Percentiles rank a stretch among this genome's conserved stretches.
These are phyloP conservation scores for Hypocryptadius cinnamomeus DNA, from an alignment of 2,113 vertebrate genomes.

Conservation along the genomic window DNA sequence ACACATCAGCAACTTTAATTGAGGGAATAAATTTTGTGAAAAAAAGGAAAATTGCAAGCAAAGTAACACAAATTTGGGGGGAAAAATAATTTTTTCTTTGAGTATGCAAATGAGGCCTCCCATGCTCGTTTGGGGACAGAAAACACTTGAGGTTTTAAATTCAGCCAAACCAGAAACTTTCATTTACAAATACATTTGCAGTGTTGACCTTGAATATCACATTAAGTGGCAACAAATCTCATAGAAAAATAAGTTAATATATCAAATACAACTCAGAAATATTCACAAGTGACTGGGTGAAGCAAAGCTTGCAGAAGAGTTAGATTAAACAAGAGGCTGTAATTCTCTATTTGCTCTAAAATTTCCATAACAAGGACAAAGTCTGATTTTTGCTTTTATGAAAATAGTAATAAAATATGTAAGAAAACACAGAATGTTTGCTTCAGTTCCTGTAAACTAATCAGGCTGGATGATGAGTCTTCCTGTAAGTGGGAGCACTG, in stretches of 20 bases:
- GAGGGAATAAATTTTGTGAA: neutral
- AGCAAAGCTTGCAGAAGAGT: neutral
- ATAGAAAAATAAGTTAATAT: neutral
- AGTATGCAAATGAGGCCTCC: neutral
- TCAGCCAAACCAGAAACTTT: neutral
- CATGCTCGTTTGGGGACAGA: neutral
- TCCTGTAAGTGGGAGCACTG: constrained; percentile 7
- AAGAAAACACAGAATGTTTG: neutral
- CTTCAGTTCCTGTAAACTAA: neutral
- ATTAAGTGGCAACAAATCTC: neutral
- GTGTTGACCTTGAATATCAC: neutral
- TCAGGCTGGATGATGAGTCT: neutral
- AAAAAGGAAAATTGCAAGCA: neutral
- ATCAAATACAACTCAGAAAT: neutral
- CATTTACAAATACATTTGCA: neutral
- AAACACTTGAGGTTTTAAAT: neutral
- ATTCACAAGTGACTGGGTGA: neutral
- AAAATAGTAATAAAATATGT: neutral
- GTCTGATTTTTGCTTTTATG: neutral
- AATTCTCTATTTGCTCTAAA: neutral
- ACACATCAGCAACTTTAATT: neutral
- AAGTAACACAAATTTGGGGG: neutral
- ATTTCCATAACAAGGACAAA: neutral
- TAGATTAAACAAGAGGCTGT: neutral
- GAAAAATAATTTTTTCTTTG: neutral